phyloP scores from a whole-genome alignment of 2,888 invertebrate genomes.

The Drosophila subsilvestris region DNA sequence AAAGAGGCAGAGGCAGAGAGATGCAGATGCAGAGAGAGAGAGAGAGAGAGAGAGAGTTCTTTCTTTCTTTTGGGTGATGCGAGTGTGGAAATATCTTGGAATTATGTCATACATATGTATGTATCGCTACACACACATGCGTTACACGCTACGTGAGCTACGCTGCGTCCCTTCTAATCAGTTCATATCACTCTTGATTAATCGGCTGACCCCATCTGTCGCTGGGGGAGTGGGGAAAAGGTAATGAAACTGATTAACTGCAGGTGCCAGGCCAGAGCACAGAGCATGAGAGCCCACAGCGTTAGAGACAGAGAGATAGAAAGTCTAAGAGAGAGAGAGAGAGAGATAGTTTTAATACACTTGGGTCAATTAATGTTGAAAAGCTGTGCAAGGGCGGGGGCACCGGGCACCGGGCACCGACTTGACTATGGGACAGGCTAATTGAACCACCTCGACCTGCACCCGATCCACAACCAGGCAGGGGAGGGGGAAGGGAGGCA shows the following conservation, averaged over 20 bases:
- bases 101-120: conserved; percentile 81
- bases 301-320: background rate
- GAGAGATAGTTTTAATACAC: conserved; percentile 23
- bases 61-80: conserved; percentile 38
- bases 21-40: too few relatives aligned
- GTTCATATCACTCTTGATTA: conserved; percentile 66
- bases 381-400: conserved; percentile 21
- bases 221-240: conserved; percentile 12
- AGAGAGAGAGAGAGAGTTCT: conserved; percentile 18
- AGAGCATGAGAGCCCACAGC: conserved; percentile 1
- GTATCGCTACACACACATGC: conserved; percentile 57
- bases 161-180: conserved; percentile 17
- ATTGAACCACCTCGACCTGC: conserved; percentile 24
- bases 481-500: background rate
- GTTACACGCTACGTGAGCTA: conserved; percentile 55
- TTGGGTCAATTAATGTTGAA: conserved; percentile 43
- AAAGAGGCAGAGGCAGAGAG: conserved; percentile 12
- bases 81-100: conserved; percentile 68
- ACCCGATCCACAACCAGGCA: conserved; percentile 6
- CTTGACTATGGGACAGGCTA: conserved; percentile 14
- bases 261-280: conserved; percentile 56
- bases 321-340: background rate
- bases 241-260: conserved; percentile 49
- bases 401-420: conserved; percentile 8
- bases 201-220: conserved; percentile 51